phyloP scores from a whole-genome alignment of 2,113 vertebrate species.

The Rhinichthys klamathensis region DNA sequence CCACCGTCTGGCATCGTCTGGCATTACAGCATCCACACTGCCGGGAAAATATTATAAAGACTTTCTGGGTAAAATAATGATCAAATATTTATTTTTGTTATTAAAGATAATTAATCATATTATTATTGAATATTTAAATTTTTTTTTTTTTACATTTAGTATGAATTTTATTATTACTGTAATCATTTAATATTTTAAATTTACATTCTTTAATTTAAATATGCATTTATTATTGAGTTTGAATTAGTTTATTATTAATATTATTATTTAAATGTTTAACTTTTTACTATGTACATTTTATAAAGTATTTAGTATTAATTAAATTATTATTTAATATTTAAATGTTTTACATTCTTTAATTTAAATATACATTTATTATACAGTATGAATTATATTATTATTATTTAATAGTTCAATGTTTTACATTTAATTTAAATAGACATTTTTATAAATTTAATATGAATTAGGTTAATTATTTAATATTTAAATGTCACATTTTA shows the following conservation, averaged over 20 bases:
- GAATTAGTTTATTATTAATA: background rate
- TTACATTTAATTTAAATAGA: no score
- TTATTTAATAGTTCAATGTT: background rate
- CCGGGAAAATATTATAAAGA: background rate
- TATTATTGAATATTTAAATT: no score
- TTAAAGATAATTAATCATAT: background rate
- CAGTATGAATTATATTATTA: background rate
- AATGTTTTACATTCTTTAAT: background rate
- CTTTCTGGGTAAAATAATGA: background rate
- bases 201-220: background rate
- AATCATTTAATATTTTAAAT: background rate
- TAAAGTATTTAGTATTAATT: background rate
- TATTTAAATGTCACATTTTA: background rate
- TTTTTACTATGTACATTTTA: background rate
- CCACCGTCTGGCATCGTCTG: background rate
- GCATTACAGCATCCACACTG: background rate
- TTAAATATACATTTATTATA: background rate
- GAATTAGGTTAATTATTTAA: no score
- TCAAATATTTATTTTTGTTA: background rate
- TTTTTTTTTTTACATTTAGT: background rate
- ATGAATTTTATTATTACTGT: background rate
- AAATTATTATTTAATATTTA: no score
- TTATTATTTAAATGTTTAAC: background rate
- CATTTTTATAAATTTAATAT: no score
- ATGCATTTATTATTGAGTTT: background rate